Conservation (phyloP, 2,888 invertebrate genomes). For the Ennomos erosarius region DNA sequence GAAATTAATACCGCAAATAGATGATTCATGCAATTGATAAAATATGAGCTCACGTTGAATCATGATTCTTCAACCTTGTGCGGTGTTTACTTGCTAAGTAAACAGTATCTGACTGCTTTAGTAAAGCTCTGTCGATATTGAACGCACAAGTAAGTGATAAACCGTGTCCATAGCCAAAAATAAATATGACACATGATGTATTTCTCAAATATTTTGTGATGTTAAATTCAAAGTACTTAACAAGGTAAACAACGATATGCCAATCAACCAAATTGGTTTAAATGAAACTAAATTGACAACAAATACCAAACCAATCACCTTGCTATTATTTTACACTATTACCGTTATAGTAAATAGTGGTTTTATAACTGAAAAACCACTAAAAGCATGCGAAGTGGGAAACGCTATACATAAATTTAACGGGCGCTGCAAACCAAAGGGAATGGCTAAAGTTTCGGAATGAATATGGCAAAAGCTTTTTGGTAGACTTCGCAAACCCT, state of each 20-base stretch:
- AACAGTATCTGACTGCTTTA: no score
- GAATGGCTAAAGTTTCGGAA: slow-evolving; percentile 71
- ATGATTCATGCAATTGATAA: slow-evolving; percentile 41
- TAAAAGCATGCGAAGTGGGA: slow-evolving; percentile 43
- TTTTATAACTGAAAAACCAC: slow-evolving; percentile 29
- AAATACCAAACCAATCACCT: slow-evolving; percentile 28
- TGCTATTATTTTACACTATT: slow-evolving; percentile 24
- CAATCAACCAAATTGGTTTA: no score
- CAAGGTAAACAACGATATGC: no score
- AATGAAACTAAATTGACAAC: slow-evolving; percentile 5
- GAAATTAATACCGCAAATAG: slow-evolving; percentile 27
- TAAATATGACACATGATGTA: neutral
- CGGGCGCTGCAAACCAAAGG: slow-evolving; percentile 61
- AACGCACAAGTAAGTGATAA: slow-evolving; percentile 7
- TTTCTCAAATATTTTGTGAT: neutral
- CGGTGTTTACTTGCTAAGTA: slow-evolving; percentile 8
- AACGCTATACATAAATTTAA: slow-evolving; percentile 61
- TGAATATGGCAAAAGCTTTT: slow-evolving; percentile 66
- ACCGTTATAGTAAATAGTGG: neutral
- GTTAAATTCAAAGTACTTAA: no score
- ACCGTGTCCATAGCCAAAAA: slow-evolving; percentile 8
- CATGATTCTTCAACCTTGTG: slow-evolving; percentile 44
- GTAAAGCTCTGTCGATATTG: slow-evolving; percentile 13
- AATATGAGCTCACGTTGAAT: slow-evolving; percentile 49
- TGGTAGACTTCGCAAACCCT: slow-evolving; percentile 21